These are phyloP conservation scores for Esperia sulphurella DNA, from an alignment of 2,888 invertebrate species.

Conservation along the genomic window DNA sequence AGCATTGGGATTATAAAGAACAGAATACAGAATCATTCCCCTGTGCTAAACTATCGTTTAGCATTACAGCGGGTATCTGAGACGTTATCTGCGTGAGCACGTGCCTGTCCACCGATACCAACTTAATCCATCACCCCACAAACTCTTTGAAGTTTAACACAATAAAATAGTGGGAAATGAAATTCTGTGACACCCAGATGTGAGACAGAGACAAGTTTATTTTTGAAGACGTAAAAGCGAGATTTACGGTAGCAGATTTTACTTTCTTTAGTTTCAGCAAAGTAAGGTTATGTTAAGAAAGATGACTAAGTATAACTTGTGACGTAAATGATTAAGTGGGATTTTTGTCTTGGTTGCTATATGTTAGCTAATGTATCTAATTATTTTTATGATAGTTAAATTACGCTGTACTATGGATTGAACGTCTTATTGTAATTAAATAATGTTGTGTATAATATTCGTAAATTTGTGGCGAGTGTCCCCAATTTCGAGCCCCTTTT, in stretches of 20 bases:
- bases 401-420: no score
- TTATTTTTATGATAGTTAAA: no score
- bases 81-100: slow-evolving; percentile 54
- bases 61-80: slow-evolving; percentile 29
- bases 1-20: slow-evolving; percentile 26
- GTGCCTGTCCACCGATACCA: slow-evolving; percentile 54
- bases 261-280: no score
- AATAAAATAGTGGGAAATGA: slow-evolving; percentile 25
- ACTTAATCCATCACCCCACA: slow-evolving; percentile 62
- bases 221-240: no score
- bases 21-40: slow-evolving; percentile 37
- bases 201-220: background rate
- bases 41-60: slow-evolving; percentile 45
- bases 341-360: no score
- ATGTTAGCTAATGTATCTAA: no score
- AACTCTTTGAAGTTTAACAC: slow-evolving; percentile 64
- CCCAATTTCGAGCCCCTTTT: slow-evolving; percentile 18
- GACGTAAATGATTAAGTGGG: no score
- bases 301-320: no score
- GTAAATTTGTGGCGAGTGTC: slow-evolving; percentile 21
- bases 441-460: slow-evolving; percentile 5
- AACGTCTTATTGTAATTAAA: background rate
- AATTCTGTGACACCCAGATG: slow-evolving; percentile 15
- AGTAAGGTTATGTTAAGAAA: no score
- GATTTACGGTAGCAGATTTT: no score